Base-by-base conservation (phyloP, 2,888 invertebrate species). In the Druceiella hillmani region DNA sequence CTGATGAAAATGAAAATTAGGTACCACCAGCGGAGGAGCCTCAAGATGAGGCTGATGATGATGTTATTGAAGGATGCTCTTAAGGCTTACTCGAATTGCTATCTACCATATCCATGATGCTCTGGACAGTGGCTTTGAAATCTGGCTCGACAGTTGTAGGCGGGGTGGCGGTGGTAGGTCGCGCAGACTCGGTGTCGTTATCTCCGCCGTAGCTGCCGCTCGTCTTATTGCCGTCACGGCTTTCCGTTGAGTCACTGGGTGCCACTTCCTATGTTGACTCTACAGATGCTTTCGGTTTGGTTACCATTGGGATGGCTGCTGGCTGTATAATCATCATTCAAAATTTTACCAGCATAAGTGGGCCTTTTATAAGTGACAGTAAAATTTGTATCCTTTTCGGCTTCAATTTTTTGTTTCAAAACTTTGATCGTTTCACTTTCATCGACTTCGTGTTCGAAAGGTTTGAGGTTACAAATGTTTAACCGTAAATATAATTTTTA, bases 21-120 rank as follows among this genome's bases (percentile, higher is more conserved):
- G n/a, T n/a, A n/a, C n/a, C n/a, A n/a, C n/a, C n/a, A n/a, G n/a
- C n/a, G n/a, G n/a, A n/a, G n/a, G n/a, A n/a, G n/a, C n/a, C n/a
- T n/a, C n/a, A n/a, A n/a, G n/a, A n/a, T n/a, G n/a, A n/a, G n/a
- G n/a, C n/a, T n/a, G n/a, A n/a, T n/a, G n/a, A n/a, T n/a, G n/a
- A n/a, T 90, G 66, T 99, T 98, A 64, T 94, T 97, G 64, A 87
- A 98, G 56, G 95, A 95, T 6, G 97, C 95, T 47, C 92, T 75
- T 48, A 99, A 72, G 2, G 98, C 98, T 54, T 85, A 81, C 58
- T 91, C 88, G 4, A 94, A 94, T 61, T 76, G 75, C 46, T 71
- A 76, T 46, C 82, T 73, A 45, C 79, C 97, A 99, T 97, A 59
- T 89, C 89, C 78, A 92, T 86, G 55, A 99, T 92, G 58, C 91